phyloP scores from a whole-genome alignment of 2,113 vertebrate genomes.

The Sapayoa aenigma region DNA sequence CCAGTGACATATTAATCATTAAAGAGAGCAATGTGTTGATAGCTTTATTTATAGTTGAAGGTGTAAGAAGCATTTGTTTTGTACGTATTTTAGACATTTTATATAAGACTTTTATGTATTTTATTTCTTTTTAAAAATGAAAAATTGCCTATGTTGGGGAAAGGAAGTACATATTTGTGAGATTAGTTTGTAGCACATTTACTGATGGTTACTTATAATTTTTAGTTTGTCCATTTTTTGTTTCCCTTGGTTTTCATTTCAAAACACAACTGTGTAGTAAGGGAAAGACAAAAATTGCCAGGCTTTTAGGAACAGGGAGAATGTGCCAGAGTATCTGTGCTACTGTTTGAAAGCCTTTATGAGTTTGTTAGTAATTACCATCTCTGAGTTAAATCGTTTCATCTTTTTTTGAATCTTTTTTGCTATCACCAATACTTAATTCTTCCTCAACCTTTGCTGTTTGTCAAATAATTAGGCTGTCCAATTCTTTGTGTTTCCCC shows the following conservation, averaged over 20 bases:
- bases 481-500: neutral
- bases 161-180: neutral
- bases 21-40: neutral
- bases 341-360: neutral
- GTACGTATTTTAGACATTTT: neutral
- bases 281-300: neutral
- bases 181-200: neutral
- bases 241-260: neutral
- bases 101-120: neutral
- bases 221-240: neutral
- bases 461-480: neutral
- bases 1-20: neutral
- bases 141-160: neutral
- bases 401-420: neutral
- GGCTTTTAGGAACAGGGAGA: neutral
- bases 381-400: neutral
- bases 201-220: neutral
- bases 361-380: neutral
- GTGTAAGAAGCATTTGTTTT: neutral
- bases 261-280: neutral
- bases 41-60: neutral
- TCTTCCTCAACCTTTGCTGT: neutral
- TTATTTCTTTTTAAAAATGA: neutral
- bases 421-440: neutral
- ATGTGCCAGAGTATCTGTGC: neutral